Conservation (phyloP, 1,140 invertebrate species). For the Drosophila quadrilineata region DNA sequence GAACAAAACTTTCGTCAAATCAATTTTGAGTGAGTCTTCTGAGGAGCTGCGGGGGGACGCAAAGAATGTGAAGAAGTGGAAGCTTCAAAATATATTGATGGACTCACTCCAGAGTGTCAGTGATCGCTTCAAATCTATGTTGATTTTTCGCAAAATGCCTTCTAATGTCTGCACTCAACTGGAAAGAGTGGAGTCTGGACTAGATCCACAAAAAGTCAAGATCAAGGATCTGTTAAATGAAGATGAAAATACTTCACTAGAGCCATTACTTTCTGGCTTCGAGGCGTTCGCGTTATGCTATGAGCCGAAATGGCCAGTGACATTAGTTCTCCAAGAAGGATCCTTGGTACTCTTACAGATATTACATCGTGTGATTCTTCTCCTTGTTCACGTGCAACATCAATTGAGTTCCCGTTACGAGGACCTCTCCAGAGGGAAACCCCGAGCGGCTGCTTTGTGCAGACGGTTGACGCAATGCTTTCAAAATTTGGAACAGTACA, state of each 20-base stretch:
- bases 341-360: slow-evolving; percentile 45
- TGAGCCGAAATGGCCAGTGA: slow-evolving; percentile 51
- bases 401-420: slow-evolving; percentile 6
- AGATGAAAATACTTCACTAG: too few relatives aligned
- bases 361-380: slow-evolving; percentile 51
- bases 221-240: too few relatives aligned
- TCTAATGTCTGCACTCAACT: too few relatives aligned
- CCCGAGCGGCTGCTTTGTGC: not conserved
- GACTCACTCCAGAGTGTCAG: too few relatives aligned
- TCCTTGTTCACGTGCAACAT: slow-evolving; percentile 37
- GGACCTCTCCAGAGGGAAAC: not conserved
- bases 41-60: slow-evolving; percentile 12
- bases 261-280: slow-evolving; percentile 27
- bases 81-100: too few relatives aligned
- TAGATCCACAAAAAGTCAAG: too few relatives aligned
- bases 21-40: slow-evolving; percentile 18
- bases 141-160: too few relatives aligned
- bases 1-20: slow-evolving; percentile 14
- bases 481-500: slow-evolving; percentile 48
- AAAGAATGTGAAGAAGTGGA: slow-evolving; percentile 32
- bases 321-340: slow-evolving; percentile 38
- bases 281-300: slow-evolving; percentile 45
- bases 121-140: too few relatives aligned
- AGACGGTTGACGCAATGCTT: slow-evolving; percentile 38
- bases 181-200: too few relatives aligned